Evolutionary conservation across 2,888 invertebrate species (phyloP), one percentile per base, ranked within the genome.

Genomic region (Magallana nippona): DNA sequence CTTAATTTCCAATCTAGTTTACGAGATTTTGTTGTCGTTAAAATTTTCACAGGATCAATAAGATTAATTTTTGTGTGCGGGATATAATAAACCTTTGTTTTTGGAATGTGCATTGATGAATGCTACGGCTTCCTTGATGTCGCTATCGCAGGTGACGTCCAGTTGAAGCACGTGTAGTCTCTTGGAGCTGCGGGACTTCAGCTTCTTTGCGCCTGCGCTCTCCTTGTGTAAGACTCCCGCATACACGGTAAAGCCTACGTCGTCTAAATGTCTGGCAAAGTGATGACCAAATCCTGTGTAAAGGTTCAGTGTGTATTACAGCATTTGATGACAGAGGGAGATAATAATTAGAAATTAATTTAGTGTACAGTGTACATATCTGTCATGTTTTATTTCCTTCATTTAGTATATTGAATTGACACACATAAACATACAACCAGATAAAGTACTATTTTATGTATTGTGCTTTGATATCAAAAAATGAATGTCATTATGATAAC

Each of bases 261-360:
- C 83, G 77, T 87, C 88, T 19, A 90, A 80, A 57, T 86, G 86
- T 71, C 83, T 83, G 17, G 88, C 89, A 22, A 87, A 78, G 77
- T 89, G 83, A 78, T 87, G 83, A 8, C 91, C 91, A 83, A 90
- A 90, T 10, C 89, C 89, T 89, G 78, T 3, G 79, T 78, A 44
- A 8, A n/a, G 17, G 44, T 13, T 3, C 13, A 27, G 22, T 13
- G 15, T n/a, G 3, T 55, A 17, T 55, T 13, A n/a, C 15, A 11
- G 8, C 44, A 22, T 55, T 19, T 22, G n/a, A 80, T 17, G n/a
- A 22, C 15, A 10, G 17, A 55, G 10, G 8, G 15, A 22, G n/a
- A 15, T 77, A 15, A 77, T 15, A 1, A 27, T 27, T 27, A 27
- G 27, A 27, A 27, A 27, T 1, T 27, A 27, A 2, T 27, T 27